These are phyloP conservation scores for Zaprionus africanus DNA, from an alignment of 1,140 invertebrate species.

Conservation along the genomic window DNA sequence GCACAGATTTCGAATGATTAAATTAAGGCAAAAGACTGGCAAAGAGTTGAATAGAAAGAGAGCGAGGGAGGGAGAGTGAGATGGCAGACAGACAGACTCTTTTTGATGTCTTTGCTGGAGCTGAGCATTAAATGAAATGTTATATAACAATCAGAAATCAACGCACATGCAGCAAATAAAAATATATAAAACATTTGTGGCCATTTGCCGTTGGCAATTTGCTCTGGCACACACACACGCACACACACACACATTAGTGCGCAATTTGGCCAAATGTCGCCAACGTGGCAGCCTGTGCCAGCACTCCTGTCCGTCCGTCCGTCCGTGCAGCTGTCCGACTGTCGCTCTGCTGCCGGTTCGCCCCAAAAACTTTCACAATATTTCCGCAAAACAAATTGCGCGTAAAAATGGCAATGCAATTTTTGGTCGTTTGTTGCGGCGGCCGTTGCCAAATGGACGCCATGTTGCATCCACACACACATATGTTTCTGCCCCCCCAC, in stretches of 20 bases:
- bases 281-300: slow-evolving; percentile 73
- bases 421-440: slow-evolving; percentile 82
- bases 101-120: slow-evolving; percentile 31
- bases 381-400: slow-evolving; percentile 82
- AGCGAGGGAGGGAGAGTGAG: not conserved
- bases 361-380: slow-evolving; percentile 77
- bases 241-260: slow-evolving; percentile 66
- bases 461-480: slow-evolving; percentile 73
- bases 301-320: slow-evolving; percentile 11
- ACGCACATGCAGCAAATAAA: slow-evolving; percentile 77
- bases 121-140: slow-evolving; percentile 76
- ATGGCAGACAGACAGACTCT: not conserved
- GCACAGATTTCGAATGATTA: slow-evolving; percentile 63
- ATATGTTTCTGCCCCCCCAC: slow-evolving; percentile 52
- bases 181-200: slow-evolving; percentile 74
- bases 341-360: slow-evolving; percentile 29
- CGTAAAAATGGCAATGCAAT: slow-evolving; percentile 82
- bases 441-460: slow-evolving; percentile 79
- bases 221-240: slow-evolving; percentile 22
- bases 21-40: slow-evolving; percentile 53
- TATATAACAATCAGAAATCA: slow-evolving; percentile 80
- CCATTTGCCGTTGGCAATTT: slow-evolving; percentile 72
- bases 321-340: slow-evolving; percentile 8
- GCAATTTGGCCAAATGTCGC: slow-evolving; percentile 82
- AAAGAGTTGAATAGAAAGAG: slow-evolving; percentile 1